These are phyloP conservation scores for Diplosoma virens DNA, from an alignment of 23 tunicate genomes.

Conservation along the genomic window DNA sequence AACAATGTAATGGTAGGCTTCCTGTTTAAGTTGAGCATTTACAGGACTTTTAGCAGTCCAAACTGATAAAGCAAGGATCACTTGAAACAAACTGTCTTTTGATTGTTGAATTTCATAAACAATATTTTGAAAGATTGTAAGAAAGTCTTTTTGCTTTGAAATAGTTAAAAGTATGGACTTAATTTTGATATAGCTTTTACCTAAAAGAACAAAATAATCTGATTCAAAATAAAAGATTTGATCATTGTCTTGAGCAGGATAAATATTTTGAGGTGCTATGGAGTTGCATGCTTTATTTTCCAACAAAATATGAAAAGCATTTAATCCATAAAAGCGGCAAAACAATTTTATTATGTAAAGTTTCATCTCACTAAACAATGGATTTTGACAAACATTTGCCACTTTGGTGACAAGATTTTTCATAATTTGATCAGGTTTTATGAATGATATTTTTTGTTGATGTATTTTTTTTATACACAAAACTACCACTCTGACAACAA, in stretches of 20 bases:
- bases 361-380: neutral
- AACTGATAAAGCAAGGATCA: constrained; percentile 25
- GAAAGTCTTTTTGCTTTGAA: neutral
- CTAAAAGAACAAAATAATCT: constrained; percentile 3
- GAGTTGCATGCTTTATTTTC: neutral
- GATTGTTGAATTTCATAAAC: constrained; percentile 23
- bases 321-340: constrained; percentile 35
- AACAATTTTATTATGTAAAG: constrained; percentile 24
- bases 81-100: constrained; percentile 17
- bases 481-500: constrained; percentile 8
- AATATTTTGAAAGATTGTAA: neutral
- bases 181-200: constrained; percentile 2
- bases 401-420: neutral
- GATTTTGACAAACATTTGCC: neutral
- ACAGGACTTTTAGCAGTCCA: constrained; percentile 21
- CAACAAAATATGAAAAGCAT: constrained; percentile 9
- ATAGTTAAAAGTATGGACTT: neutral
- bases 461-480: neutral
- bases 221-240: neutral
- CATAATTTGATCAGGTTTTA: neutral
- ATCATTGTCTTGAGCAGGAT: neutral
- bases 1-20: no score
- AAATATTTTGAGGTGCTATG: constrained; percentile 13
- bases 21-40: no score
- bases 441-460: neutral